Percentiles rank a stretch among this genome's conserved stretches.
Conservation (phyloP, 2,113 vertebrate species). For the Fregetta grallaria region DNA sequence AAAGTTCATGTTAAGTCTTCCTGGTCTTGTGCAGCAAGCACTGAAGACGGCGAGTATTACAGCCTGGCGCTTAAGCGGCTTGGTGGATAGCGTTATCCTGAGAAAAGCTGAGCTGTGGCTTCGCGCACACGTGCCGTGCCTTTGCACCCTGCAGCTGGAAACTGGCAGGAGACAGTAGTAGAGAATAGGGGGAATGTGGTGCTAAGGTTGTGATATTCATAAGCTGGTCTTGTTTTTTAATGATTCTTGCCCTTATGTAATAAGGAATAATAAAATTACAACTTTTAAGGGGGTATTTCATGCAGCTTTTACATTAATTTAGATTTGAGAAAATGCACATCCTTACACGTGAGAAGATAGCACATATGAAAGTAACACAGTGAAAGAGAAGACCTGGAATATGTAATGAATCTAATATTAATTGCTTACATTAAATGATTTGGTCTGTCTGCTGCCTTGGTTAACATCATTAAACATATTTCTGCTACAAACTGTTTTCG, state of each 20-base stretch:
- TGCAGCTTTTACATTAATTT: not conserved
- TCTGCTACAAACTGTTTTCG: not conserved
- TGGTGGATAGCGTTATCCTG: accelerated
- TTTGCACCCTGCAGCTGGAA: not conserved
- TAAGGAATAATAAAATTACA: not conserved
- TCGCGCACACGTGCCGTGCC: accelerated
- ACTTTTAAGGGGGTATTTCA: not conserved
- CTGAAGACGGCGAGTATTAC: accelerated
- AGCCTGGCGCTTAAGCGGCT: accelerated
- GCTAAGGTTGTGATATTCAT: too few species aligned
- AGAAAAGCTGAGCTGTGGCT: not conserved
- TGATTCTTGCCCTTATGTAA: not conserved
- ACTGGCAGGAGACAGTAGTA: not conserved
- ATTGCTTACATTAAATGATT: not conserved
- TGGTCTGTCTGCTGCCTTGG: not conserved
- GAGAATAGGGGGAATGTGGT: too few species aligned
- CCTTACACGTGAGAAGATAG: not conserved
- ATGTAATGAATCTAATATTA: not conserved
- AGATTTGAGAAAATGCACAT: not conserved
- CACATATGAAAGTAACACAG: not conserved
- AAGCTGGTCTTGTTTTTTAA: accelerated
- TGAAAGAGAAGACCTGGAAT: not conserved
- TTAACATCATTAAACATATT: not conserved
- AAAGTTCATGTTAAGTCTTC: not conserved
- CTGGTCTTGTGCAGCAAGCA: accelerated